Conservation (phyloP, 2,888 invertebrate species). For the Scaptomyza tumidula region DNA sequence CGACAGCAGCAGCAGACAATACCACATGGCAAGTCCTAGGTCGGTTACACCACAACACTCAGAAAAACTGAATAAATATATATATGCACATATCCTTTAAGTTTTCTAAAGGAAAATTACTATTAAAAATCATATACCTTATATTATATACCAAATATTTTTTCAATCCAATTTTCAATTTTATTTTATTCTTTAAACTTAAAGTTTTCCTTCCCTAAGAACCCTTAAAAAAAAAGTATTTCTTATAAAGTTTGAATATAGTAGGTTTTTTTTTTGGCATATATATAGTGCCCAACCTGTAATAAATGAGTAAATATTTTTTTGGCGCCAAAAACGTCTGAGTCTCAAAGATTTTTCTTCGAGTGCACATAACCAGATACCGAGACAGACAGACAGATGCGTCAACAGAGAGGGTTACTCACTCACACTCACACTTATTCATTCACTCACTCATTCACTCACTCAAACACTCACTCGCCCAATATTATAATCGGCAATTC, state of each 20-base stretch:
- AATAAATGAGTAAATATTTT: too few relatives aligned
- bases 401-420: conserved; percentile 48
- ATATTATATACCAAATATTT: too few relatives aligned
- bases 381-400: conserved; percentile 2
- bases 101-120: too few relatives aligned
- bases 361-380: conserved; percentile 27
- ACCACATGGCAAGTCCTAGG: conserved; percentile 82
- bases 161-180: too few relatives aligned
- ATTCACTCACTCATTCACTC: conserved; percentile 11
- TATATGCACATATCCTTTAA: too few relatives aligned
- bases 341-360: background rate
- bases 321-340: background rate
- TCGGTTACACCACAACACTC: conserved; percentile 77
- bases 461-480: conserved; percentile 38
- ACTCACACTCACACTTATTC: conserved; percentile 13
- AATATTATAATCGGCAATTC: conserved; percentile 74
- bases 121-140: too few relatives aligned
- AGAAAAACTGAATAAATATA: background rate
- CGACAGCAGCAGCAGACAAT: conserved; percentile 71
- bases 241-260: too few relatives aligned
- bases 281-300: too few relatives aligned
- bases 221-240: too few relatives aligned
- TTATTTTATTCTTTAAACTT: too few relatives aligned
- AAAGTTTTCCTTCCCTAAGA: too few relatives aligned
- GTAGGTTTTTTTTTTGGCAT: too few relatives aligned